Base-by-base conservation (phyloP, 1,140 invertebrate species). In the Drosophila pallidifrons region DNA sequence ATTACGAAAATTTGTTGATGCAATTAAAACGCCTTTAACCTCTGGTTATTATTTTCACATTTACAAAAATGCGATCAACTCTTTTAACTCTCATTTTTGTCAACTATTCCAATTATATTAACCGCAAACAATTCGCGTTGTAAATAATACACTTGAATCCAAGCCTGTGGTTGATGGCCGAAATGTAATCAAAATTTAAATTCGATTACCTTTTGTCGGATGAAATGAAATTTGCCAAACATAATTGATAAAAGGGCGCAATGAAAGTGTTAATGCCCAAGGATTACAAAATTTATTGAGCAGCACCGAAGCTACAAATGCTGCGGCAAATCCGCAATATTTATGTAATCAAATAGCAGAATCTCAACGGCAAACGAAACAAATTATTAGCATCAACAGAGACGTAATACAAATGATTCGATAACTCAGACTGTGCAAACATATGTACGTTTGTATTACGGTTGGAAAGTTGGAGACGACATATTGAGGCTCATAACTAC, bases 401-500 rank as follows among this genome's bases (percentile, higher is more conserved):
- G 25, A 32, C 46, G 13, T 20, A 46, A 46, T 52, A 46, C 52
- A 55, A 47, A 69, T 74, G 57, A 59, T 73, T 66, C 54, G 65
- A 73, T 73, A 55, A 54, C 60, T 49, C 38, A 54, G 28, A 11
- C 20, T 47, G 15, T 28, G 30, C 35, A 47, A 32, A 32, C 30
- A 32, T 32, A 32, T 32, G 30, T 7, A 32, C 1, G 30, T 43
- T 58, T 25, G 15, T 51, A 2, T 11, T 8, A 66, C 74, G 58
- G 73, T 55, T 54, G 6, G 66, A 57, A 41, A 20, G 10, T 57
- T 38, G 32, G 32, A 63, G 46, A 47, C 64, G 66, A 82, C 82
- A 87, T 88, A 88, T 88, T 83, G 83, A 81, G 83, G 83, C 82
- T 80, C 83, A 87, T 88, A 88, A 83, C 83, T 87, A 87, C 74